Evolutionary conservation across 2,113 vertebrate genomes (phyloP), one percentile per base, ranked within the genome.

Genomic region (Dendrocopos noguchii): DNA sequence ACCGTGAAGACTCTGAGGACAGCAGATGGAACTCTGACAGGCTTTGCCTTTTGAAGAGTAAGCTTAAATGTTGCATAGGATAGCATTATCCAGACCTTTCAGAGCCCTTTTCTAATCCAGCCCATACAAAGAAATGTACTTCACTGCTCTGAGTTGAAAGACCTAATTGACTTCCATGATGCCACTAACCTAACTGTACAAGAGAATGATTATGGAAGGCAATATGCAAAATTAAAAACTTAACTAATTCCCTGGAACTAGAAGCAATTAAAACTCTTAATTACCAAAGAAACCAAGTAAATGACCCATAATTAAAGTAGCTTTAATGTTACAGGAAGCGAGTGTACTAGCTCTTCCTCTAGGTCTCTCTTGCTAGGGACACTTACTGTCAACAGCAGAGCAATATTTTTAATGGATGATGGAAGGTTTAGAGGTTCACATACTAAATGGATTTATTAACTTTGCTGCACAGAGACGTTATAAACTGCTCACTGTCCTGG

Each of bases 201-300:
- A 94, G 76, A 96, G 44, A 3, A 96, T 95, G 92, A 96, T 78
- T 86, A 90, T 29, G 59, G 97, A 97, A 98, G 52, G 72, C 74
- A 88, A 89, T 86, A 96, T 66, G 80, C 87, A 95, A 84, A 96
- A 94, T 78, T n/a, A 97, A 95, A 92, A 96, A 84, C 90, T 94
- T 95, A 89, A 94, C 87, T 96, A 98, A 97, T 95, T 98, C 97
- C 93, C 93, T 96, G 96, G 91, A 97, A 97, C 91, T 88, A 82
- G 87, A 95, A 89, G 93, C 96, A 98, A 98, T 97, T 98, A 97
- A 97, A 97, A 97, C 63, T 80, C 92, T 91, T 97, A 97, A 98
- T 98, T 97, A 97, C 61, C 77, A 91, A 95, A 93, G 81, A 93
- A 97, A 93, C 72, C 71, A 73, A 68, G 22, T 60, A 96, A 98